These are phyloP conservation scores for Habropoda laboriosa DNA, from an alignment of 1,140 invertebrate genomes.

Conservation along the genomic window DNA sequence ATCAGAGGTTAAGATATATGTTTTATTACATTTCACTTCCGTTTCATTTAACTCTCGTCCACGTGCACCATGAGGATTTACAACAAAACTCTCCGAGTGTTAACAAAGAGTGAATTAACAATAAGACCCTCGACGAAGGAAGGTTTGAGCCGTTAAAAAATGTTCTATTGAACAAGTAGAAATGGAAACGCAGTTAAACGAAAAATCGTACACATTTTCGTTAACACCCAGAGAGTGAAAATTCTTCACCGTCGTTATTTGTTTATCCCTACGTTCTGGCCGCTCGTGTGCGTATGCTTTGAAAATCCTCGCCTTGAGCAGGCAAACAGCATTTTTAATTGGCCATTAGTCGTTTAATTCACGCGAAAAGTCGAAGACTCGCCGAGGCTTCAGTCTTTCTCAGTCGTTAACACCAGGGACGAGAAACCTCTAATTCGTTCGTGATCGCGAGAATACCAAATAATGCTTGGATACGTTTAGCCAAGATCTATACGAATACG, in stretches of 20 bases:
- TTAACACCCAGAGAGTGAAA: constrained; percentile 8
- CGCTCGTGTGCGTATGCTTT: constrained; percentile 28
- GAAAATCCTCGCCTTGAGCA: constrained; percentile 24
- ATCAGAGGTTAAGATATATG: constrained; percentile 14
- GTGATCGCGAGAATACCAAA: neutral
- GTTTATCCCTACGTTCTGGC: constrained; percentile 4
- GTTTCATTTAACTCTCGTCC: neutral
- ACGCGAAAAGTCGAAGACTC: constrained; percentile 58
- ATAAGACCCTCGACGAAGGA: neutral
- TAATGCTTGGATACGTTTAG: neutral
- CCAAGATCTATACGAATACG: neutral
- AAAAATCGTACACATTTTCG: neutral
- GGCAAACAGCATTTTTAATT: constrained; percentile 12
- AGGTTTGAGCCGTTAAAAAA: too few relatives aligned
- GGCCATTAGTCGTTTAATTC: constrained; percentile 32
- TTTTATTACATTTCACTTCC: neutral
- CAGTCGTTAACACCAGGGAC: constrained; percentile 55
- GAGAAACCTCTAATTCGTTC: constrained; percentile 20
- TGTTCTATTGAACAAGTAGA: neutral
- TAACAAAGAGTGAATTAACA: neutral
- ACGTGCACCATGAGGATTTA: neutral
- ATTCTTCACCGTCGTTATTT: constrained; percentile 11
- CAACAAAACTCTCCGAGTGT: neutral
- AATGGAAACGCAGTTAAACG: neutral
- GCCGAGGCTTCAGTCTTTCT: constrained; percentile 67